Evolutionary conservation across 2,888 invertebrate species (phyloP).

Genomic region (Crematogaster levior): DNA sequence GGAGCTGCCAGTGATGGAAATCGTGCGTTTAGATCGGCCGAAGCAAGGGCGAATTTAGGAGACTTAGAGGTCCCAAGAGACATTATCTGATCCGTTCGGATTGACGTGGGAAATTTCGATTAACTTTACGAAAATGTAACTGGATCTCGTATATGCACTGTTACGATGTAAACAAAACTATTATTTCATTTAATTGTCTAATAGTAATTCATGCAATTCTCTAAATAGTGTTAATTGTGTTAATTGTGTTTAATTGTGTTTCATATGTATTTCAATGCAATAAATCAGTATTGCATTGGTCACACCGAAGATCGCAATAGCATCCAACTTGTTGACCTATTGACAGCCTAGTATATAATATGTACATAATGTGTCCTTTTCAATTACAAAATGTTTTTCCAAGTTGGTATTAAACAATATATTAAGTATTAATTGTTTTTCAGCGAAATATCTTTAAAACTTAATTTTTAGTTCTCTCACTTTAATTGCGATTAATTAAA

Average conservation of each 20-base stretch:
- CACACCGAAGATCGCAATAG: background rate
- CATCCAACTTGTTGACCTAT: background rate
- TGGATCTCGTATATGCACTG: background rate
- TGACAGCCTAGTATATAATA: background rate
- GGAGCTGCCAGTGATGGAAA: slow-evolving; percentile 5
- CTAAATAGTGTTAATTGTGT: too few species aligned
- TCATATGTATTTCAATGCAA: background rate
- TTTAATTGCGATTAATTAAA: background rate
- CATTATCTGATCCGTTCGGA: background rate
- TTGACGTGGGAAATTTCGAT: background rate
- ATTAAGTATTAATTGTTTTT: background rate
- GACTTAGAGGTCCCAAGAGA: background rate
- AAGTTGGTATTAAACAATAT: background rate
- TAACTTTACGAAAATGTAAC: slow-evolving; percentile 13
- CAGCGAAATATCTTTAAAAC: background rate
- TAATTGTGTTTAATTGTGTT: background rate
- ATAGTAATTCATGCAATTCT: background rate
- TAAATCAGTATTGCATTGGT: background rate
- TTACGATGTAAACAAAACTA: background rate
- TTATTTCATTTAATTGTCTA: background rate
- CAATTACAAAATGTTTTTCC: background rate
- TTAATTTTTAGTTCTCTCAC: background rate
- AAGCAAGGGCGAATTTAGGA: background rate
- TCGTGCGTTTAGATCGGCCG: slow-evolving; percentile 8
- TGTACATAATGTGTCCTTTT: slow-evolving; percentile 7